Base-by-base conservation (phyloP, 2,797 vertebrate species). In the Platyrinchus mystaceus region DNA sequence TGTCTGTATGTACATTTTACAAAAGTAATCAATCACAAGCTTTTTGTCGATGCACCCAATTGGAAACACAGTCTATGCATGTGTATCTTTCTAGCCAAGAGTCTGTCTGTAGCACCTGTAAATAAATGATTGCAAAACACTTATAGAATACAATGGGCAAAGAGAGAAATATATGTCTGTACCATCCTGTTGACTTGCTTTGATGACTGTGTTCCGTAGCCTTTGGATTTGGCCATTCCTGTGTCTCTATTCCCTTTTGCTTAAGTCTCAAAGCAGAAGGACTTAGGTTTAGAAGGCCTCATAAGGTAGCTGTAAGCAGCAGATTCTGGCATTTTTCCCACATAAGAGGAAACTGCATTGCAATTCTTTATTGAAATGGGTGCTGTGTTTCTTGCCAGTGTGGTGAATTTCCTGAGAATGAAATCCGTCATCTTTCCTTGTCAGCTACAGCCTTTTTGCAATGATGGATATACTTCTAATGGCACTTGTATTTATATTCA, bases 341-440 rank as follows among this genome's bases (percentile, higher is more conserved):
- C n/a, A 15, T 0, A 64, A 50, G 17, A 81, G 34, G 59, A 82
- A 94, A 70, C 32, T 39, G 13, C 17, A 18, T 14, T 84, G 26
- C 47, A 76, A 14, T 84, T 94, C 56, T 62, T 64, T 62, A 71
- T 47, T 70, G 49, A 89, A 87, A 71, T 77, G 60, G 16, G 20
- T 58, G 41, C 55, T 67, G 56, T 52, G 76, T 83, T 87, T 80
- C 84, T 64, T 87, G 60, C 49, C 58, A 37, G 21, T 34, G 30
- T 74, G 55, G 85, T 76, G 58, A 85, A 64, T 94, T 94, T 60
- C 68, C 56, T 49, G 64, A 77, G 63, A 92, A 91, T 71, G 32
- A 83, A 75, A 46, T 87, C 30, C 30, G 64, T 90, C 78, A 83
- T 90, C 56, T 89, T 84, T 87, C 81, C 53, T 89, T 84, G 88